A percentile compares a stretch with the other conserved stretches of the same genome.
Evolutionary conservation across 2,113 vertebrate genomes (phyloP).

Genomic region (Syngnathus floridae): DNA sequence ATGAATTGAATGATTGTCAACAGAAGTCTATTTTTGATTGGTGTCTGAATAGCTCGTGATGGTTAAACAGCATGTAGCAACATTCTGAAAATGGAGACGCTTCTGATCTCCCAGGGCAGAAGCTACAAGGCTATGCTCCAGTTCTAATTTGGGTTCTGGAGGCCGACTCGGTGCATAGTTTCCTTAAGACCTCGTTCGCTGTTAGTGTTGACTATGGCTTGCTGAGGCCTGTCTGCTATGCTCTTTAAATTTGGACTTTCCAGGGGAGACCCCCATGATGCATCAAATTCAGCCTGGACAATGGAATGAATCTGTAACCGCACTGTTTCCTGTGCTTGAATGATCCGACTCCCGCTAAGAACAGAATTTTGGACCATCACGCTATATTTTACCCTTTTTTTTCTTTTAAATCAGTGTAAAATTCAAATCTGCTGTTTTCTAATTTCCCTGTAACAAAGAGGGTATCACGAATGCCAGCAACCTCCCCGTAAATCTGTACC

Average conservation of each 20-base stretch:
- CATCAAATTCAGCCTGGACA: background rate
- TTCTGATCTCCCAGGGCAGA: conserved; percentile 43
- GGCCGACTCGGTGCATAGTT: background rate
- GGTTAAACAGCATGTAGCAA: conserved; percentile 38
- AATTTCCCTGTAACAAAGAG: too few species aligned
- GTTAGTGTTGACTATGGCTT: background rate
- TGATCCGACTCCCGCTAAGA: too few species aligned
- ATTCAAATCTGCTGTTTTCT: too few species aligned
- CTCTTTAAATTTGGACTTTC: background rate
- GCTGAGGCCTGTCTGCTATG: background rate
- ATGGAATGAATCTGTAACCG: background rate
- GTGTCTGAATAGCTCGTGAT: background rate
- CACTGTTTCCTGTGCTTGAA: too few species aligned
- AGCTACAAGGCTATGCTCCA: conserved; percentile 35
- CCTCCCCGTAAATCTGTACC: conserved; percentile 74
- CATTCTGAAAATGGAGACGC: conserved; percentile 67
- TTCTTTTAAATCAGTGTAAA: too few species aligned
- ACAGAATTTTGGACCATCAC: too few species aligned
- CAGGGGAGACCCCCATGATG: background rate
- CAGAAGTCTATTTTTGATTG: background rate
- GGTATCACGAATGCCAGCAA: background rate
- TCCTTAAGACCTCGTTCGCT: background rate
- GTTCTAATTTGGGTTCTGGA: background rate
- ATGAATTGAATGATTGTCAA: background rate
- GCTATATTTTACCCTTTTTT: too few species aligned